A percentile compares a stretch with the other conserved stretches of the same genome.
These are phyloP conservation scores for Brachyalestes nurse DNA, from an alignment of 2,797 vertebrate species.

Conservation along the genomic window DNA sequence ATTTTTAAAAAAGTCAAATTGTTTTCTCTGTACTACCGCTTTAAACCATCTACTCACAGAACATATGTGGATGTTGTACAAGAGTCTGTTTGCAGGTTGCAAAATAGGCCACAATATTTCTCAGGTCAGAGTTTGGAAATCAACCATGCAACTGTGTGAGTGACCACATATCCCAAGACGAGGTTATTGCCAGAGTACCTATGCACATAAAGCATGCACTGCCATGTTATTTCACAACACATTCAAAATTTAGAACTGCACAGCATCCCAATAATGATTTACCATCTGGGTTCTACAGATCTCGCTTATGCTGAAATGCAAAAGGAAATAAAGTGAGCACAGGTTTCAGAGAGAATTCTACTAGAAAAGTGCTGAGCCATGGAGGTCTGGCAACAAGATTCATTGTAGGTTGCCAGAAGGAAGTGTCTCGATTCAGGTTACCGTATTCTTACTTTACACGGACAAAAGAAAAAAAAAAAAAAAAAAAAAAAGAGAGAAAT, in stretches of 20 bases:
- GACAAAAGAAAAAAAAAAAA: background rate
- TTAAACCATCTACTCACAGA: background rate
- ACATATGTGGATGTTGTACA: background rate
- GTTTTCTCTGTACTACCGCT: background rate
- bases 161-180: slow-evolving; percentile 5
- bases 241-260: background rate
- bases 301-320: slow-evolving; percentile 57
- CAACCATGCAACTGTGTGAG: slow-evolving; percentile 30
- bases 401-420: slow-evolving; percentile 44
- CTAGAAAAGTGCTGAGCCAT: background rate
- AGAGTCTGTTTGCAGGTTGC: slow-evolving; percentile 42
- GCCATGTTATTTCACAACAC: slow-evolving; percentile 20
- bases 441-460: slow-evolving; percentile 12
- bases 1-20: background rate
- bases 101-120: slow-evolving; percentile 6
- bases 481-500: background rate
- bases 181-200: background rate
- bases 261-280: slow-evolving; percentile 13
- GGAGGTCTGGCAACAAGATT: slow-evolving; percentile 26
- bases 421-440: slow-evolving; percentile 60
- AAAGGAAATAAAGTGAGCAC: slow-evolving; percentile 14
- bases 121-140: slow-evolving; percentile 27
- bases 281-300: slow-evolving; percentile 33
- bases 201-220: slow-evolving; percentile 42
- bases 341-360: background rate